phyloP scores from a whole-genome alignment of 2,113 vertebrate species.

The Diadophis punctatus region DNA sequence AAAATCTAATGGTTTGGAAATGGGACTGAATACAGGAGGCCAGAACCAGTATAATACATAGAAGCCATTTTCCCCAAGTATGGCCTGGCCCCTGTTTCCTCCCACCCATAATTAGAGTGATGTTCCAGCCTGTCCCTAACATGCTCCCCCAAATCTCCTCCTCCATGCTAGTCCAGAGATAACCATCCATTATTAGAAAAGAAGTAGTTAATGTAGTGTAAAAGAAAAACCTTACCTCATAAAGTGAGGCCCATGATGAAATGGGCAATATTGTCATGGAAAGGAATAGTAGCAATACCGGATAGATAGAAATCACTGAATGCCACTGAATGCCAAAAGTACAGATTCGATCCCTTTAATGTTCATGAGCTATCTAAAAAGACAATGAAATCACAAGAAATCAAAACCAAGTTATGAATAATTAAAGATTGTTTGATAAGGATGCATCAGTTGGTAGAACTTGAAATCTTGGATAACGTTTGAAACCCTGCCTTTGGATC shows the following conservation, averaged over 20 bases:
- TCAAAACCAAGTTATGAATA: not conserved
- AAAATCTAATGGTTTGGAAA: not conserved
- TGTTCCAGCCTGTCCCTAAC: not conserved
- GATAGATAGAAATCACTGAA: constrained; percentile 6
- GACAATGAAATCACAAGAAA: not conserved
- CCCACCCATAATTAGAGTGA: not conserved
- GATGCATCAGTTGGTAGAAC: not conserved
- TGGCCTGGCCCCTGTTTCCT: not conserved
- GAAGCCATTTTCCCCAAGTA: not conserved
- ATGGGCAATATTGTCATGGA: constrained; percentile 10
- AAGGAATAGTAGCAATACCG: not conserved
- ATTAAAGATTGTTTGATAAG: not conserved
- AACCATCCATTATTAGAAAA: not conserved
- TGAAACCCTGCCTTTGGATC: not conserved
- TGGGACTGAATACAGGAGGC: not conserved
- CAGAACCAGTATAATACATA: not conserved
- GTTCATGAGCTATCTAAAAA: not conserved
- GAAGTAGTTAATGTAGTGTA: not conserved
- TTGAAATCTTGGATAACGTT: not conserved
- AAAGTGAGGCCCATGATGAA: constrained; percentile 2
- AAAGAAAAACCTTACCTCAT: constrained; percentile 1
- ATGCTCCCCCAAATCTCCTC: not conserved
- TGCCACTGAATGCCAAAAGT: not conserved
- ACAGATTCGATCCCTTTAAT: constrained; percentile 1
- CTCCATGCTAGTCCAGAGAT: not conserved